Conservation (phyloP, 2,888 invertebrate genomes). For the Ctenicera cuprea region DNA sequence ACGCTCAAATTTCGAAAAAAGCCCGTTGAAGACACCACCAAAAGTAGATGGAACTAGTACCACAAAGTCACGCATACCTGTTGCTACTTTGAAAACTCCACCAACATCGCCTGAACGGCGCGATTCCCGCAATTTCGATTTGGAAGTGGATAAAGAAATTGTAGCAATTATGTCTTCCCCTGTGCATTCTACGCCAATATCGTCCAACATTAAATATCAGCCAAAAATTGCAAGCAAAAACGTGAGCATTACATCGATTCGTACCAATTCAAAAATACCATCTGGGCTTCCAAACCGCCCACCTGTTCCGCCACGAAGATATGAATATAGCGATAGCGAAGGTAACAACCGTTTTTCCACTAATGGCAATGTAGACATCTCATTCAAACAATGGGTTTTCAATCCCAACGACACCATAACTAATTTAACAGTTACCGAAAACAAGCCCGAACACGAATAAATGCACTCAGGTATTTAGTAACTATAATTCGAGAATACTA, state of each 20-base stretch:
- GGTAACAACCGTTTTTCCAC: constrained; percentile 63
- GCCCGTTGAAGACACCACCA: constrained; percentile 73
- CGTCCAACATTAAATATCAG: constrained; percentile 62
- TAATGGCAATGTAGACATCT: constrained; percentile 65
- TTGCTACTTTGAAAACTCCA: constrained; percentile 69
- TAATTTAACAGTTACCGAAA: constrained; percentile 68
- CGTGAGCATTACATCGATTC: constrained; percentile 79
- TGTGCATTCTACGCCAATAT: constrained; percentile 67
- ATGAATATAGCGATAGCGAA: constrained; percentile 67
- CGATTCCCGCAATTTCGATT: constrained; percentile 67
- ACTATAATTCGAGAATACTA: not conserved
- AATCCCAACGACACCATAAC: constrained; percentile 68
- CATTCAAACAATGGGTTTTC: constrained; percentile 72
- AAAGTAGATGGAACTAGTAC: constrained; percentile 60
- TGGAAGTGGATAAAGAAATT: constrained; percentile 68
- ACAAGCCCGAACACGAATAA: constrained; percentile 59
- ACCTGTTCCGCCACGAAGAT: constrained; percentile 72
- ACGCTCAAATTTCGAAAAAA: constrained; percentile 71
- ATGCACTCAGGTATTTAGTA: not conserved
- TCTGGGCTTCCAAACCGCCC: constrained; percentile 68
- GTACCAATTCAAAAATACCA: constrained; percentile 75
- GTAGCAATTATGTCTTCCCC: constrained; percentile 69
- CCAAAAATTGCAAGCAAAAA: constrained; percentile 72
- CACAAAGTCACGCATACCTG: constrained; percentile 70
- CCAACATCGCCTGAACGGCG: constrained; percentile 69